phyloP scores from a whole-genome alignment of 1,140 invertebrate species.

The Matsumurasca onukii region DNA sequence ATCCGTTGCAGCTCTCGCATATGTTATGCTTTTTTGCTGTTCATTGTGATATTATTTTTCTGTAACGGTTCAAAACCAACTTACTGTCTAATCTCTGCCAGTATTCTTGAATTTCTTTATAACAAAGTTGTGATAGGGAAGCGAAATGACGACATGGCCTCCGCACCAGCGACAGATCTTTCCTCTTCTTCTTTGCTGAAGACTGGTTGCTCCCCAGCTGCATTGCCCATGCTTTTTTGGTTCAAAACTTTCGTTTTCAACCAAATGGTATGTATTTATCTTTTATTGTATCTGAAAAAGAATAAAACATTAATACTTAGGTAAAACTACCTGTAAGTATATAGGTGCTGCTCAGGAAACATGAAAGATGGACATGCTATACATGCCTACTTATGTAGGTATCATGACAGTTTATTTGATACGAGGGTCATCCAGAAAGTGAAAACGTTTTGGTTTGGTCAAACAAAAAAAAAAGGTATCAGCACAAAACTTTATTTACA shows the following conservation, averaged over 20 bases:
- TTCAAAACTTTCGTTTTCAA: neutral
- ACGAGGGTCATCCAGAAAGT: too few relatives aligned
- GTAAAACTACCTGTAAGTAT: too few relatives aligned
- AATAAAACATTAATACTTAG: too few relatives aligned
- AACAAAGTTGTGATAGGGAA: constrained; percentile 2
- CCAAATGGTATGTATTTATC: too few relatives aligned
- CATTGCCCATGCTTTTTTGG: neutral
- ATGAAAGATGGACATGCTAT: too few relatives aligned
- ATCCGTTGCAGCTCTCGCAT: constrained; percentile 36
- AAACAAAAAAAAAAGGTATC: too few relatives aligned
- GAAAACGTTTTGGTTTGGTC: too few relatives aligned
- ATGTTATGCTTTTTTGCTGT: constrained; percentile 43
- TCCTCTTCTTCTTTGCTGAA: constrained; percentile 10
- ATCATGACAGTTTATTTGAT: too few relatives aligned
- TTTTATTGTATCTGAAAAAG: too few relatives aligned
- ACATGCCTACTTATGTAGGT: too few relatives aligned
- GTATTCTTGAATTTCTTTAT: constrained; percentile 41
- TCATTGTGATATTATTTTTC: constrained; percentile 37
- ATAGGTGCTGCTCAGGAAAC: too few relatives aligned
- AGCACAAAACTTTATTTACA: too few relatives aligned
- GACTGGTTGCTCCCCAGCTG: neutral
- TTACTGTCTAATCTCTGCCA: constrained; percentile 42
- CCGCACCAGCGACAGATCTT: neutral
- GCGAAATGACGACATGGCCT: constrained; percentile 1
- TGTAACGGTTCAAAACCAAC: constrained; percentile 41